phyloP scores from a whole-genome alignment of 2,113 vertebrate species.

The Hippocampus mohnikei region DNA sequence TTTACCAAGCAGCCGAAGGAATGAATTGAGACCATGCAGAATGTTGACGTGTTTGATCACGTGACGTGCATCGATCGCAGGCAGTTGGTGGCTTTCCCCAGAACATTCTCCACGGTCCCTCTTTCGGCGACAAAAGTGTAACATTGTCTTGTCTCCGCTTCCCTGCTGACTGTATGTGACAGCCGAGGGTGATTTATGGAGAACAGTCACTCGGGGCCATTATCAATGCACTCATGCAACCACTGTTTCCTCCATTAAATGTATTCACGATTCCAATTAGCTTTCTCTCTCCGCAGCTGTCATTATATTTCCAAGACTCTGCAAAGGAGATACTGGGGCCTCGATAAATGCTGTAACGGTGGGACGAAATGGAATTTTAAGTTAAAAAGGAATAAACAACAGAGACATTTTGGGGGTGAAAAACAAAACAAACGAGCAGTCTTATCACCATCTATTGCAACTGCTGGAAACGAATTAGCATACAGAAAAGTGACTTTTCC shows the following conservation, averaged over 20 bases:
- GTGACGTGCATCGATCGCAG: not conserved
- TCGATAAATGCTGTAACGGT: constrained; percentile 39
- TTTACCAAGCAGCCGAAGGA: constrained; percentile 20
- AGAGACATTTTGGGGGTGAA: not conserved
- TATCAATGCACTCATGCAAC: constrained; percentile 64
- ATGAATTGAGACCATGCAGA: constrained; percentile 2
- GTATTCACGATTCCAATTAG: constrained; percentile 74
- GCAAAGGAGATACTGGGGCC: constrained; percentile 13
- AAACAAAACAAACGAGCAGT: not conserved
- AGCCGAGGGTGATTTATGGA: constrained; percentile 51
- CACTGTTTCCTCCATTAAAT: constrained; percentile 69
- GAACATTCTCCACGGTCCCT: not conserved
- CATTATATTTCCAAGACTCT: constrained; percentile 28
- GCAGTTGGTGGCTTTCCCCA: constrained; percentile 14
- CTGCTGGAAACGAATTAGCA: constrained; percentile 45
- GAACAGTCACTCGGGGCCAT: constrained; percentile 50
- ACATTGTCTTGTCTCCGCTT: constrained; percentile 8
- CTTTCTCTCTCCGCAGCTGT: constrained; percentile 45
- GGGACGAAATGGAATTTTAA: constrained; percentile 47
- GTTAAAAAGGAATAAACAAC: constrained; percentile 41
- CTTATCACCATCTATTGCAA: constrained; percentile 45
- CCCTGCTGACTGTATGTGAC: constrained; percentile 43
- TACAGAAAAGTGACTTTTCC: constrained; percentile 56
- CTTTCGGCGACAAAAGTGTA: constrained; percentile 17
- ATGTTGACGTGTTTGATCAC: constrained; percentile 47